A percentile compares a stretch with the other conserved stretches of the same genome.
These are phyloP conservation scores for Pteruthius melanotis DNA, from an alignment of 2,113 vertebrate species.

Conservation along the genomic window DNA sequence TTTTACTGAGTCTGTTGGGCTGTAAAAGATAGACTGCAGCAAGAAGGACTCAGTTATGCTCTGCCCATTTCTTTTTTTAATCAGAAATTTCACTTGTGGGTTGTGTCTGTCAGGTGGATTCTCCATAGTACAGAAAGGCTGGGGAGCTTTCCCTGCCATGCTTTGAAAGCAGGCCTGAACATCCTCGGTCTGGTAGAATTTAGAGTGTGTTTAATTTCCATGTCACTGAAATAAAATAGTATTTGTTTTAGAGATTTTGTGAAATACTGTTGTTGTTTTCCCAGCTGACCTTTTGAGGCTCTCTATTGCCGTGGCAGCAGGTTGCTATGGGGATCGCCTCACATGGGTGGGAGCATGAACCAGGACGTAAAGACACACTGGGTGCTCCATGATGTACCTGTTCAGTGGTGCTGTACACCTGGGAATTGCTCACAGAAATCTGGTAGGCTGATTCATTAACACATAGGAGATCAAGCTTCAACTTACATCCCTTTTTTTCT, in stretches of 20 bases:
- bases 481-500: not conserved
- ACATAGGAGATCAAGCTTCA: not conserved
- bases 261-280: slow-evolving; percentile 47
- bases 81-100: not conserved
- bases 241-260: slow-evolving; percentile 53
- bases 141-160: not conserved
- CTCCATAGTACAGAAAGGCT: not conserved
- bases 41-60: not conserved
- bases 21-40: not conserved
- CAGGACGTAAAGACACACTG: not conserved
- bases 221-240: not conserved
- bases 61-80: not conserved
- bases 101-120: not conserved
- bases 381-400: not conserved
- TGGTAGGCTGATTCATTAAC: not conserved
- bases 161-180: not conserved
- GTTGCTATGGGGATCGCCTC: slow-evolving; percentile 53
- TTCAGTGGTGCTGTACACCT: not conserved
- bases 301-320: not conserved
- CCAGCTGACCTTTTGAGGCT: slow-evolving; percentile 40
- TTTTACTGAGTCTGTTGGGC: not conserved
- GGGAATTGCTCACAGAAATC: not conserved
- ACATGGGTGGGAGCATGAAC: not conserved
- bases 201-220: slow-evolving; percentile 21
- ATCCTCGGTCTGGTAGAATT: not conserved